Evolutionary conservation across 2,797 vertebrate genomes (phyloP).

Genomic region (Poeciliopsis presidionis): DNA sequence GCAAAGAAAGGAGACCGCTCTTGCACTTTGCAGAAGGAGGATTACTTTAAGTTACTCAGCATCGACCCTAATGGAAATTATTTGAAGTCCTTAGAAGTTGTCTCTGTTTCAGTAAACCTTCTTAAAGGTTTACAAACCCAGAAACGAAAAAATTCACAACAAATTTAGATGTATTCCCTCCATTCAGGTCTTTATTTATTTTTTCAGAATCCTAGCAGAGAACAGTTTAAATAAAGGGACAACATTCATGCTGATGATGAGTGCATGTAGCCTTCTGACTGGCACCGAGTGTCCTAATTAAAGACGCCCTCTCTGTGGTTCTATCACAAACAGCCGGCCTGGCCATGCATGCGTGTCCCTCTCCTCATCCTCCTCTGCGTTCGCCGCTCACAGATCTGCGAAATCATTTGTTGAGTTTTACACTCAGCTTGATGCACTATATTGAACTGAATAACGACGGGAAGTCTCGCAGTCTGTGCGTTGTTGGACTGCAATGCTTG

Average conservation of each 20-base stretch:
- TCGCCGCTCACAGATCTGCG: not conserved
- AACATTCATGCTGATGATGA: not conserved
- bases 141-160: not conserved
- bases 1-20: not conserved
- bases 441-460: not conserved
- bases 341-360: not conserved
- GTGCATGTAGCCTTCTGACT: not conserved
- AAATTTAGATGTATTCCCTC: not conserved
- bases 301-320: not conserved
- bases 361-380: not conserved
- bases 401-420: constrained; percentile 17
- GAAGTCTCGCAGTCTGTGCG: not conserved
- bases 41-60: not conserved
- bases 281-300: not conserved
- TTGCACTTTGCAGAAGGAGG: not conserved
- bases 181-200: not conserved
- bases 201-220: not conserved
- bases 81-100: not conserved
- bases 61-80: not conserved
- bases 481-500: not conserved
- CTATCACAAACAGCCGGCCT: not conserved
- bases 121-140: not conserved
- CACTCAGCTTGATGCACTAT: constrained; percentile 3
- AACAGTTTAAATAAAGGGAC: constrained; percentile 2
- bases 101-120: not conserved